Evolutionary conservation across 2,797 vertebrate species (phyloP).

Genomic region (Galaxias olidus): DNA sequence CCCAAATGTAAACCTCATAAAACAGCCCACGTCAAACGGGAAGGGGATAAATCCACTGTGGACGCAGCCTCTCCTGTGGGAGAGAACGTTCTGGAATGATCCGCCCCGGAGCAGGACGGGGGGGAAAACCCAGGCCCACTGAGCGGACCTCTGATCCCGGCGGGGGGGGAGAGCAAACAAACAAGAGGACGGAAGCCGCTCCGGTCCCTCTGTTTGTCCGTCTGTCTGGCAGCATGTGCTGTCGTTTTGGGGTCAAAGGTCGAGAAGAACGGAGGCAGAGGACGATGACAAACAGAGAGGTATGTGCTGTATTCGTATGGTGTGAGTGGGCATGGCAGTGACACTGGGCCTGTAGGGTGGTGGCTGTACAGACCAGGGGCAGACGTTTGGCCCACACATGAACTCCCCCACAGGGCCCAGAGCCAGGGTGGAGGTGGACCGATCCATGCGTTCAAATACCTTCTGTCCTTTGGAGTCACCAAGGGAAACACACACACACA

Average conservation of each 20-base stretch:
- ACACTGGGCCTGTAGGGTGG: too few relatives aligned
- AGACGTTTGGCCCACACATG: not conserved
- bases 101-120: constrained; percentile 61
- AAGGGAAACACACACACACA: constrained; percentile 18
- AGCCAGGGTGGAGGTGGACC: constrained; percentile 36
- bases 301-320: not conserved
- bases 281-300: not conserved
- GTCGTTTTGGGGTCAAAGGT: not conserved
- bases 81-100: constrained; percentile 45
- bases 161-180: constrained; percentile 62
- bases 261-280: not conserved
- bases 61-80: constrained; percentile 45
- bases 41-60: not conserved
- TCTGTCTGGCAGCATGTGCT: constrained; percentile 3
- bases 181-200: constrained; percentile 54
- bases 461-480: constrained; percentile 37
- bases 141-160: constrained; percentile 55
- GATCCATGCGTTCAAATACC: constrained; percentile 31
- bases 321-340: too few relatives aligned
- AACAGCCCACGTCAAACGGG: not conserved
- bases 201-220: constrained; percentile 10
- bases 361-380: not conserved
- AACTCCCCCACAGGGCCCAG: constrained; percentile 21
- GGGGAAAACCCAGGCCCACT: constrained; percentile 56
- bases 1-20: too few relatives aligned